Base-by-base conservation (phyloP, 2,797 vertebrate species). In the Neosalanx taihuensis region DNA sequence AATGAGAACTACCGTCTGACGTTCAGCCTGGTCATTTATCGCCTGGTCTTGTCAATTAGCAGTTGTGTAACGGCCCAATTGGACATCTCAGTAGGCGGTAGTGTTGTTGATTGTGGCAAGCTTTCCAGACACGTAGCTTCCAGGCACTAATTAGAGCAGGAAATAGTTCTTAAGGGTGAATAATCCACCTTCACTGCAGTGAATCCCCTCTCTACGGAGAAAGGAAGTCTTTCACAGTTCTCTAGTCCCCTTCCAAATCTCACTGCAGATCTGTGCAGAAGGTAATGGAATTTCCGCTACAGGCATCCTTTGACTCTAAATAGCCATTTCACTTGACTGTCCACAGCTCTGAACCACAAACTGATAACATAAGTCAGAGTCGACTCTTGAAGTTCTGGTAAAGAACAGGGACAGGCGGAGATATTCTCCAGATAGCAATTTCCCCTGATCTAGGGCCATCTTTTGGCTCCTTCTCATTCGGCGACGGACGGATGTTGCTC, bases 391-490 rank as follows among this genome's bases (percentile, higher is more conserved):
- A 82, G 83, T 82, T 75, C 69, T 83, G 77, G 81, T 12, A 60
- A 73, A 85, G 76, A 58, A 70, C 72, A 81, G 76, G 79, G 67
- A 77, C 69, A 62, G 73, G 77, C 81, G 83, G 67, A 82, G 83
- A 85, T 87, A 89, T 90, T 90, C 86, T 87, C 80, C 86, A 86
- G 87, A 90, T 90, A 89, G 74, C 86, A 90, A 87, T 91, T 89
- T 89, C 79, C 61, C 68, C 70, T 60, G 46, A 80, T 89, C 69
- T 49, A 75, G 80, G 79, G 81, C 86, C 89, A 87, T 91, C 89
- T 88, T 89, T 88, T 88, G 89, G 88, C 77, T 84, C 80, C 41
- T 26, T 26, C 30, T 87, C 84, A 73, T 89, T 77, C 83, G 59
- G 67, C 88, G 86, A 87, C 88, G 88, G 83, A 83, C 82, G 82